A percentile compares a stretch with the other conserved stretches of the same genome.
Conservation (phyloP, 2,113 vertebrate genomes). For the Trochalopteron elliotii region DNA sequence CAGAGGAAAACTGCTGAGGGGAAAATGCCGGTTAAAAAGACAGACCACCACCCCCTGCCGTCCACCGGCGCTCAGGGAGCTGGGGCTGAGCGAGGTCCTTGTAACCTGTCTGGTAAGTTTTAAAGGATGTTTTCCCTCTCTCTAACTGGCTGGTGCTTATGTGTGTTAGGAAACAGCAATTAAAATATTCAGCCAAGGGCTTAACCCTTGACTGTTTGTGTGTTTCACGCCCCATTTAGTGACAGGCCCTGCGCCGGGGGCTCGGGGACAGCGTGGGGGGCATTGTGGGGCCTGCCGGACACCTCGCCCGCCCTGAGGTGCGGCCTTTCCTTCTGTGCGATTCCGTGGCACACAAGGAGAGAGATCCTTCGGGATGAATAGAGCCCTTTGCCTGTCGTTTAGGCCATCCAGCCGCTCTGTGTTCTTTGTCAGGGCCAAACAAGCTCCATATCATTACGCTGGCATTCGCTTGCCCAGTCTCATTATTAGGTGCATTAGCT, state of each 20-base stretch:
- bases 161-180: conserved; percentile 36
- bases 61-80: background rate
- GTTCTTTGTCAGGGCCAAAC: conserved; percentile 74
- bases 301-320: background rate
- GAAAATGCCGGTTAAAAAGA: background rate
- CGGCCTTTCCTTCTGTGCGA: background rate
- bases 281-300: background rate
- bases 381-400: conserved; percentile 42
- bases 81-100: background rate
- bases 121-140: conserved; percentile 38
- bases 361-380: conserved; percentile 37
- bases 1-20: background rate
- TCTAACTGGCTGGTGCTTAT: background rate
- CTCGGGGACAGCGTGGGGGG: background rate
- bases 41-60: background rate
- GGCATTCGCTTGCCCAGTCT: conserved; percentile 66
- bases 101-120: conserved; percentile 24
- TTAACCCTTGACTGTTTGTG: conserved; percentile 13
- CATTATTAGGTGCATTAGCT: conserved; percentile 76
- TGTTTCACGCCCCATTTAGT: background rate
- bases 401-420: conserved; percentile 61
- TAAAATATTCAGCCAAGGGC: background rate
- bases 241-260: background rate
- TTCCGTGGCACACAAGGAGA: background rate
- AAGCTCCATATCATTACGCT: conserved; percentile 69